A percentile compares a stretch with the other conserved stretches of the same genome.
These are phyloP conservation scores for Dicentrarchus labrax DNA, from an alignment of 2,113 vertebrate species.

Conservation along the genomic window DNA sequence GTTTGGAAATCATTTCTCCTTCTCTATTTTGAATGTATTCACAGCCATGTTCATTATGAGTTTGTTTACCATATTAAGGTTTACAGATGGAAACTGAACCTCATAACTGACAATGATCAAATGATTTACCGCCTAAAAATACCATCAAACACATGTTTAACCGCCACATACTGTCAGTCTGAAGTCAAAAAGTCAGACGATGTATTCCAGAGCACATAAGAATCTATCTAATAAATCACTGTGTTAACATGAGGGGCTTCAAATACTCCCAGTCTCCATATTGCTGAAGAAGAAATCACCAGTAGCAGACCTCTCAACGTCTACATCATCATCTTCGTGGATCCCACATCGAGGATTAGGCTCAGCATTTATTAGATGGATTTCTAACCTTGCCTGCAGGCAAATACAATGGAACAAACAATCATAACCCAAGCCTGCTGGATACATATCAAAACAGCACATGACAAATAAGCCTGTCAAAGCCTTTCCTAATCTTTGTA, in stretches of 20 bases:
- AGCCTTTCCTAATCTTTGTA: constrained; percentile 50
- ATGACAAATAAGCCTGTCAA: constrained; percentile 71
- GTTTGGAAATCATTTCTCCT: background rate
- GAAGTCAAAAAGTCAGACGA: constrained; percentile 7
- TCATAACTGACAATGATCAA: constrained; percentile 22
- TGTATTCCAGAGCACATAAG: background rate
- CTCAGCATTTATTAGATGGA: constrained; percentile 64
- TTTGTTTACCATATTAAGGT: constrained; percentile 35
- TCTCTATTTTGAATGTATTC: background rate
- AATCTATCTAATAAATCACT: constrained; percentile 37
- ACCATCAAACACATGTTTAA: constrained; percentile 4
- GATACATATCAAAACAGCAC: constrained; percentile 65
- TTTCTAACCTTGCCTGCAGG: constrained; percentile 60
- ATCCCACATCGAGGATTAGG: constrained; percentile 56
- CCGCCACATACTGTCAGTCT: background rate
- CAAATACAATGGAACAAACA: constrained; percentile 70
- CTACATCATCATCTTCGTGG: constrained; percentile 48
- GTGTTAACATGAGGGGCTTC: constrained; percentile 31
- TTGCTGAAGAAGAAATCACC: constrained; percentile 36
- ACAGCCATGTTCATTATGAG: constrained; percentile 14
- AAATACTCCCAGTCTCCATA: constrained; percentile 33
- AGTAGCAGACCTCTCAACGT: constrained; percentile 32
- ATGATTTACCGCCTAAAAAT: constrained; percentile 14
- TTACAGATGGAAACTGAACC: constrained; percentile 12
- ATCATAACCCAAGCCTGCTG: constrained; percentile 46